Evolutionary conservation across 2,113 vertebrate species (phyloP), one percentile per base, ranked within the genome.

Genomic region (Mustela lutreola): DNA sequence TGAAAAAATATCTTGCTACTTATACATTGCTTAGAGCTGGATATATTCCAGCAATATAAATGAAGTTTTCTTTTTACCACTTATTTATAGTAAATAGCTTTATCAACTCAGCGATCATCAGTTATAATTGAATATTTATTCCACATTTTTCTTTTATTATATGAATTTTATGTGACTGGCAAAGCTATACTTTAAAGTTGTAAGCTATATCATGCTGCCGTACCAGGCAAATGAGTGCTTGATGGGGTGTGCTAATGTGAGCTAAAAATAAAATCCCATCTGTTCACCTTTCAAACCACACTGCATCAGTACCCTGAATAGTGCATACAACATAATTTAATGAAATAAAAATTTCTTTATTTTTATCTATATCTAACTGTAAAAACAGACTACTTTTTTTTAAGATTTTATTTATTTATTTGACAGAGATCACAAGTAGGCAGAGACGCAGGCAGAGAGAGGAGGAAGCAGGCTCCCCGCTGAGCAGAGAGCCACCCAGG

Each of bases 261-360:
- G 96, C 98, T 99, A 99, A 99, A 99, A 99, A 99, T 99, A 99
- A 98, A 98, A 98, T 60, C 92, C 99, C 99, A 99, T 99, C 98
- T 99, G 98, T 98, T 99, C 98, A 98, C 98, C 98, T 99, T 98
- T 98, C 98, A 98, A 94, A 98, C 67, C 75, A 95, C 96, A 98
- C 65, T 93, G 95, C 96, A 98, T 98, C 96, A 97, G 94, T 97
- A 93, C 76, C 90, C 78, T 98, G 96, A 89, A 96, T 98, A 97
- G 98, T 97, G 78, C 89, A 89, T 98, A 95, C 1, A 36, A 97
- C 97, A 98, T 96, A 98, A 97, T 96, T 98, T 98, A 98, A 98
- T 98, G 97, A 97, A 98, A 98, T 98, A 97, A 97, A 98, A 98
- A 97, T 98, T 98, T 98, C 83, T 83, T 97, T 97, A 98, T 98